A percentile compares a stretch with the other conserved stretches of the same genome.
phyloP scores from a whole-genome alignment of 1,140 invertebrate species.

The Zaprionus taronus region DNA sequence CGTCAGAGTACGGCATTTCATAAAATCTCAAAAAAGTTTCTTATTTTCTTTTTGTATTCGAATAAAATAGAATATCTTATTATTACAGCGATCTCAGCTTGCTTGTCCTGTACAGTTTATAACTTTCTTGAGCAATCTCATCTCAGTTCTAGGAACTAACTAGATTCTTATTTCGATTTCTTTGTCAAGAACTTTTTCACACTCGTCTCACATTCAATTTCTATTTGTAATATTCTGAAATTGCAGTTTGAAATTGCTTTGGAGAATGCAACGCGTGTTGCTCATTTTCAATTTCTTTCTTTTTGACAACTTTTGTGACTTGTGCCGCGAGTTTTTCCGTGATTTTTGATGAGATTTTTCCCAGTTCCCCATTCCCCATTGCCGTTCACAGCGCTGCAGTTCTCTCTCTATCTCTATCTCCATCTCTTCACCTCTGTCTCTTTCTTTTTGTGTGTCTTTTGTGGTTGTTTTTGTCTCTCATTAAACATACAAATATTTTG shows the following conservation, averaged over 20 bases:
- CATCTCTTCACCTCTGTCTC: not conserved
- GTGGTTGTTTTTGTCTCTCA: constrained; percentile 10
- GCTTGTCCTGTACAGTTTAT: not conserved
- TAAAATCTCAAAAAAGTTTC: too few species aligned
- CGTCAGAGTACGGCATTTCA: too few species aligned
- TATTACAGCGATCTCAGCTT: too few species aligned
- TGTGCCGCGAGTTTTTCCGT: constrained; percentile 17
- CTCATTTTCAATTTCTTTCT: constrained; percentile 14
- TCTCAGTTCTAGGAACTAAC: not conserved
- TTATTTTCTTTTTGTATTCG: too few species aligned
- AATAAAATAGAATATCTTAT: too few species aligned
- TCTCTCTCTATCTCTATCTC: not conserved
- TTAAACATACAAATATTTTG: constrained; percentile 31
- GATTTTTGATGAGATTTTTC: constrained; percentile 40
- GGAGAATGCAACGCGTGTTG: constrained; percentile 13
- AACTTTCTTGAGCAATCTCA: not conserved
- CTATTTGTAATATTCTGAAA: constrained; percentile 45
- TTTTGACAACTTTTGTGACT: constrained; percentile 45
- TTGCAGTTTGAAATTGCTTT: constrained; percentile 36
- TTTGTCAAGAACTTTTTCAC: not conserved
- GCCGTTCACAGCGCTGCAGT: not conserved
- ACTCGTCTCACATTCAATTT: constrained; percentile 60
- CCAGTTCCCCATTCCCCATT: not conserved
- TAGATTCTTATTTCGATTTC: not conserved
- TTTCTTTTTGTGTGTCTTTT: constrained; percentile 10